Base-by-base conservation (phyloP, 2,888 invertebrate species). In the Parnassius orleans region DNA sequence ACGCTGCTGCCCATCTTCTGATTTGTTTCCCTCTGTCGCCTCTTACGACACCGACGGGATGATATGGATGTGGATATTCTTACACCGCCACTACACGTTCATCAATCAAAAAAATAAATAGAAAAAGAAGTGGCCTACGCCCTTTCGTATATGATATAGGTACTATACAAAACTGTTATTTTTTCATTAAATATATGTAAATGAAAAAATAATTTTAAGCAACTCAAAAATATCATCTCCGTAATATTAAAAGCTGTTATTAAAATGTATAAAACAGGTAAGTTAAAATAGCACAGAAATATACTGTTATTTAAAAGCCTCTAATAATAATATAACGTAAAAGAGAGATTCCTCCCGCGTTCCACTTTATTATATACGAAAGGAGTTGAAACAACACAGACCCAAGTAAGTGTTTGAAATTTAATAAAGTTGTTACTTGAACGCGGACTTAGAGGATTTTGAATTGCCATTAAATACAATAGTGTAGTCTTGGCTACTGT, bases 401-500 rank as follows among this genome's bases (percentile, higher is more conserved):
- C 44, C 44, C 61, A 57, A 43, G 53, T 53, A 61, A 65, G 63
- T 66, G 63, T 61, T 66, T 64, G 59, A 64, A 66, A 66, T 64
- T 66, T 66, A 66, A 66, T 66, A 66, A 63, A 63, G 55, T 54
- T 15, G 52, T 19, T 46, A 50, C 44, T 48, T 48, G 56, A 43
- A 55, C 48, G 19, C 47, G 48, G 42, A 57, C 59, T 60, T 54
- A 55, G 63, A 53, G 53, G 42, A 24, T 10, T 52, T 19, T 19
- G 43, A 9, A 14, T 10, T 10, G 53, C 46, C 33, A 46, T 15
- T 53, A 41, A 14, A 12, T 46, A 41, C 0, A 46, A 53, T 53
- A 53, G 53, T 53, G 33, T 44, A 15, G 59, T 43, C 57, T n/a
- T 2, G 42, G 19, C 24, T 24, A 5, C 5, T 3, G 24, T 5